A percentile compares a stretch with the other conserved stretches of the same genome.
phyloP scores from a whole-genome alignment of 2,113 vertebrate species.

The Strigops habroptila region DNA sequence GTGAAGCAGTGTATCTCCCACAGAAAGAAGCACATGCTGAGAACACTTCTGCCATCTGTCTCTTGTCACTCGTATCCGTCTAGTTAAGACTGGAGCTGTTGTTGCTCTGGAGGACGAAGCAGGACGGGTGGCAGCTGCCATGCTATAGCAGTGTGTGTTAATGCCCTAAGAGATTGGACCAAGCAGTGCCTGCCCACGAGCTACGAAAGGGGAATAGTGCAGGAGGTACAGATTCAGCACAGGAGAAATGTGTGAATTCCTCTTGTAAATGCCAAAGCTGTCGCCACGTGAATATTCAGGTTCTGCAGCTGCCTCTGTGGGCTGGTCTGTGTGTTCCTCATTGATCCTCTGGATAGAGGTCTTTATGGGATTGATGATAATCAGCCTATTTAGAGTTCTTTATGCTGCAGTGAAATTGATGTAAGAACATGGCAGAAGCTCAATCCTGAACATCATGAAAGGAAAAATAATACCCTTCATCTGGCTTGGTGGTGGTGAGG shows the following conservation, averaged over 20 bases:
- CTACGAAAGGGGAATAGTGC: neutral
- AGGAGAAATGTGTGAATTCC: neutral
- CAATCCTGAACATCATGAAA: neutral
- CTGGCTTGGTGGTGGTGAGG: neutral
- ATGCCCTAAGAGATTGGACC: neutral
- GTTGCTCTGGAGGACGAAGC: rapidly evolving
- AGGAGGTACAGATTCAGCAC: neutral
- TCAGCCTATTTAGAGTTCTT: neutral
- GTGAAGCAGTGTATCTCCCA: neutral
- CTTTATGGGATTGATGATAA: neutral
- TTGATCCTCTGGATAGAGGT: neutral
- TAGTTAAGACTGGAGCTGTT: neutral
- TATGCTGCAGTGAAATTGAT: neutral
- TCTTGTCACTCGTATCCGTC: neutral
- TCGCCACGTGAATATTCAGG: neutral
- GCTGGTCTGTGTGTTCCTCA: neutral
- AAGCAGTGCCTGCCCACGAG: neutral
- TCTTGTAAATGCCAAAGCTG: neutral
- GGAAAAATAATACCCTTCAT: neutral
- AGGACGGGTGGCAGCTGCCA: neutral
- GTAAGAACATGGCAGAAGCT: neutral
- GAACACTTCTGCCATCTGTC: slow-evolving; percentile 18
- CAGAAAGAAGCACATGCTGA: neutral
- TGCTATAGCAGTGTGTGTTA: neutral
- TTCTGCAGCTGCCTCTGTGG: neutral